Conservation (phyloP, 2,888 invertebrate species). For the Harpalus rubripes region DNA sequence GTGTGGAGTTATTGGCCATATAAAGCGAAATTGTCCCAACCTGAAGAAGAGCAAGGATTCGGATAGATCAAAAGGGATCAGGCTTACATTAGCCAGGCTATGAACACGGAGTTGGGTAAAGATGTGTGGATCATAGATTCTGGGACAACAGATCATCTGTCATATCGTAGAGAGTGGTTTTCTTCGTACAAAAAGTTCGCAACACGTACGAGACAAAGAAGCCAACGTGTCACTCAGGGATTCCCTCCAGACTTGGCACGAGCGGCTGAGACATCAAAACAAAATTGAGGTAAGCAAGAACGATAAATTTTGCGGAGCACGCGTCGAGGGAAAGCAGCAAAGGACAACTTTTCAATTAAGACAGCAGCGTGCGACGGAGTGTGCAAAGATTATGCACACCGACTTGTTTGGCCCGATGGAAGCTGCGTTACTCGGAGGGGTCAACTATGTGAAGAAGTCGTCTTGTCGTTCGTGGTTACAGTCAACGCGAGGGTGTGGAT, state of each 20-base stretch:
- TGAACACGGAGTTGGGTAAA: slow-evolving; percentile 27
- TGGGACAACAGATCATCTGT: too few relatives aligned
- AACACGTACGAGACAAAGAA: slow-evolving; percentile 32
- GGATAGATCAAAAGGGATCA: slow-evolving; percentile 9
- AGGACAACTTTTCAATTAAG: slow-evolving; percentile 66
- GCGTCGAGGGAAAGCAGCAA: slow-evolving; percentile 69
- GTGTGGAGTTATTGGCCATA: slow-evolving; percentile 36
- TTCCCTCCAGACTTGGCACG: slow-evolving; percentile 68
- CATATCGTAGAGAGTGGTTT: too few relatives aligned
- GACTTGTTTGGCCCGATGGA: slow-evolving; percentile 68
- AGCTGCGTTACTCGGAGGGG: slow-evolving; percentile 38
- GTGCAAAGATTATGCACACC: slow-evolving; percentile 61
- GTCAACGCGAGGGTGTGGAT: too few relatives aligned
- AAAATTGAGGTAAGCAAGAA: too few relatives aligned
- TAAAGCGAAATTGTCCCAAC: slow-evolving; percentile 54
- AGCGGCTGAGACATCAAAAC: slow-evolving; percentile 60
- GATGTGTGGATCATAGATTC: slow-evolving; percentile 67
- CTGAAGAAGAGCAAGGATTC: slow-evolving; percentile 18
- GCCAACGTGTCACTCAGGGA: slow-evolving; percentile 17
- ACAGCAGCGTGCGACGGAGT: slow-evolving; percentile 46
- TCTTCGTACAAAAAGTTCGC: slow-evolving; percentile 60
- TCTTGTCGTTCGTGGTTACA: too few relatives aligned
- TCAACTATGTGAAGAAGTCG: too few relatives aligned
- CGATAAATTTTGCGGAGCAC: too few relatives aligned
- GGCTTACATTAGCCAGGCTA: slow-evolving; percentile 26